A percentile compares a stretch with the other conserved stretches of the same genome.
Evolutionary conservation across 2,113 vertebrate species (phyloP).

Genomic region (Syngnathus typhle): DNA sequence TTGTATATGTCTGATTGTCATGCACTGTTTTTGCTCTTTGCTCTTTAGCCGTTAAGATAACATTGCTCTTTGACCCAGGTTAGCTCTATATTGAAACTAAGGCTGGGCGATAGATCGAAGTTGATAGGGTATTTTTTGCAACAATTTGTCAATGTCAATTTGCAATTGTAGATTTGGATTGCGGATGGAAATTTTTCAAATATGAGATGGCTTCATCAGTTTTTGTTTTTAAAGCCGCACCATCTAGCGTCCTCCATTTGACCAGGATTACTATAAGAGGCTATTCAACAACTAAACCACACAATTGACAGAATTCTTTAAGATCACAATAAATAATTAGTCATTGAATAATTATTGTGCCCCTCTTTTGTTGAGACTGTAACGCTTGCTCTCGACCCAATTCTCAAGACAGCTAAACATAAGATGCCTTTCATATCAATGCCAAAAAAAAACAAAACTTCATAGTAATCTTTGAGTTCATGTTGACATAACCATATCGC

Average conservation of each 20-base stretch:
- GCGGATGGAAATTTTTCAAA: neutral
- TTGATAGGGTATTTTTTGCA: neutral
- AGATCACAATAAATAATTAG: neutral
- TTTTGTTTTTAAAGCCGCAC: neutral
- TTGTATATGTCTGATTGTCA: conserved; percentile 81
- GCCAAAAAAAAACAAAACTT: neutral
- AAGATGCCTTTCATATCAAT: neutral
- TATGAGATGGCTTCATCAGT: neutral
- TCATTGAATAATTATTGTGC: neutral
- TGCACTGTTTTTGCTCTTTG: conserved; percentile 58
- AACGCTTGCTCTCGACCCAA: neutral
- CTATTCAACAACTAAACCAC: neutral
- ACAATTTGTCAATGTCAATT: neutral
- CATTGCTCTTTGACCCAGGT: conserved; percentile 50
- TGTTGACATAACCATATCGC: neutral
- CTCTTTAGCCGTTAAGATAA: conserved; percentile 45
- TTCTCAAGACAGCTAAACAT: neutral
- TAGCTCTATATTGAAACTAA: conserved; percentile 28
- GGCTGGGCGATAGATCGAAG: conserved; percentile 1
- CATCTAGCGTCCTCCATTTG: neutral
- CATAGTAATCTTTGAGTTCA: neutral
- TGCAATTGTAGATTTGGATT: neutral
- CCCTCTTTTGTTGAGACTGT: neutral
- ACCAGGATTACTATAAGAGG: neutral
- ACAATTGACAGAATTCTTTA: neutral